Base-by-base conservation (phyloP, 2,113 vertebrate genomes). In the Anas platyrhynchos region DNA sequence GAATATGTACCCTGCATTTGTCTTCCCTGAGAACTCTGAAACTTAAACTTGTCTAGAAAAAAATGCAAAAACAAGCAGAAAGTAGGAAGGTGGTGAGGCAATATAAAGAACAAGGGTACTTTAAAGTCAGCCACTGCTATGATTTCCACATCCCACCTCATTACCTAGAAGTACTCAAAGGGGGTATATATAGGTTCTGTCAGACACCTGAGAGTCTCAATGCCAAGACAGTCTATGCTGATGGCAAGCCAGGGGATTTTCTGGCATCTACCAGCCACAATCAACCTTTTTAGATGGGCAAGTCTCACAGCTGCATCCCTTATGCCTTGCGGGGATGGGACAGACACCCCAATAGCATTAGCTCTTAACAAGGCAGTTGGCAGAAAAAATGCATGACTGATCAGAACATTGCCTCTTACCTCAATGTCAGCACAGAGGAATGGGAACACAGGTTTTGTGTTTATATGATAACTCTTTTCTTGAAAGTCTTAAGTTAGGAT, bases 401-500 rank as follows among this genome's bases (percentile, higher is more conserved):
- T 71, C 44, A 82, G 43, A 75, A 31, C 32, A 46, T n/a, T 55
- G 48, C 34, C 34, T 48, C 69, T 43, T 62, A 52, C 20, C 44
- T 44, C 34, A 50, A 29, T 29, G 26, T 78, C 0, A 25, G 0
- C 61, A 27, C 43, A 0, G 0, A 76, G 54, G 22, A 16, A 29
- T 54, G 34, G 43, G 34, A 81, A 52, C 21, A 7, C 18, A 21
- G 69, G 21, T 44, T 89, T 72, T 52, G 68, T 29, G 27, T 86
- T 76, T 59, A 22, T 31, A 46, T 18, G 58, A 22, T 44, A 71
- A 8, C 17, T 68, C 26, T 16, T 17, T 41, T 44, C 14, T 1
- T 69, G 17, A 44, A 32, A 26, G 27, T 31, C 50, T 65, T 66
- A 66, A 21, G 22, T 73, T 77, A 21, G 16, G 46, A 11, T 34